Evolutionary conservation across 2,113 vertebrate genomes (phyloP), one percentile per base, ranked within the genome.

Genomic region (Apteryx mantelli): DNA sequence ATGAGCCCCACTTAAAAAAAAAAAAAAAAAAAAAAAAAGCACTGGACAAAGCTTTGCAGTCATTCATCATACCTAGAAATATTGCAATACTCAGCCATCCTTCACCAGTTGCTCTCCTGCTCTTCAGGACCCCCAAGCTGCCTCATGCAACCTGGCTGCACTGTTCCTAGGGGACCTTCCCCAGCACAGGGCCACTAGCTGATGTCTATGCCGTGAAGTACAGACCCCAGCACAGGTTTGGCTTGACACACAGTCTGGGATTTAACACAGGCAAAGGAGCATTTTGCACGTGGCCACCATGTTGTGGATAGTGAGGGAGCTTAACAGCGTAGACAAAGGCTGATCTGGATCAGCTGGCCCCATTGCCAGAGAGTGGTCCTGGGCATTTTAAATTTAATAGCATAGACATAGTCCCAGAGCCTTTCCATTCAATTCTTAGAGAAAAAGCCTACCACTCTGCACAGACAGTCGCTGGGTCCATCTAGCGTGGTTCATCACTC

Each of bases 231-330:
- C 46, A 48, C 9, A 18, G 46, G 18, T 48, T 48, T 48, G 46
- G 46, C 46, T 48, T 48, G 46, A 19, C 18, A 48, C 46, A 7
- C 46, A 48, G 46, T 48, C 18, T 48, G 46, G 46, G 46, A 12
- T 48, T 48, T 19, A 48, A 19, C 46, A 48, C 44, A 46, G 44
- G 44, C 44, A 46, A 46, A 11, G 50, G 50, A 30, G 11, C 4
- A 1, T 21, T 61, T 22, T 42, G 24, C 55, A 19, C 1, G 3
- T 32, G 74, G 32, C 44, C 9, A 4, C 2, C 0, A 2, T 8
- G 26, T 4, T 52, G 55, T 30, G 44, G 48, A 17, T 9, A 3
- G 13, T 5, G 6, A 8, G 20, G n/a, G 50, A 70, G 1, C 6
- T 46, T 17, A 19, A 4, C 11, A 32, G 64, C 20, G 21, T 16